Evolutionary conservation across 92 coral and sea anemone genomes (phyloP).

Genomic region (Montipora capitata): DNA sequence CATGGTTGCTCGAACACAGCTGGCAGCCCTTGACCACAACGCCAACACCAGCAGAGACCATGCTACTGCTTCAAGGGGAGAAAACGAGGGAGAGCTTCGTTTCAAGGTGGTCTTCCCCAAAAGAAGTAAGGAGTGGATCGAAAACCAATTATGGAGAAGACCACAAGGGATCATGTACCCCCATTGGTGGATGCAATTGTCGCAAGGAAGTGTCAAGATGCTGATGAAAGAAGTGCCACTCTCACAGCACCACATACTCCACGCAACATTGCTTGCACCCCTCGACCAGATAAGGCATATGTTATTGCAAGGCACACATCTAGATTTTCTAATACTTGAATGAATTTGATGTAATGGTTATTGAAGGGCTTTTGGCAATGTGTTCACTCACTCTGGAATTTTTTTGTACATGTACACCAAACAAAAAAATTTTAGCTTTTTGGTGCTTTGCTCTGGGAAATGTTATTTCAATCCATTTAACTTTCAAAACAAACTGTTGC

Average conservation of each 20-base stretch:
- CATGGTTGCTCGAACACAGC: slow-evolving; percentile 67
- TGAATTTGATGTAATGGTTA: no score
- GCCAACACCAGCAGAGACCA: slow-evolving; percentile 67
- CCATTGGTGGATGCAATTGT: slow-evolving; percentile 58
- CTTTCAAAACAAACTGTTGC: no score
- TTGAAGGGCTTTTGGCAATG: not conserved
- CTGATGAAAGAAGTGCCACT: slow-evolving; percentile 64
- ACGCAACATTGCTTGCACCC: slow-evolving; percentile 54
- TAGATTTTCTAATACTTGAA: slow-evolving; percentile 34
- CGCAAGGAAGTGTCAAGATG: slow-evolving; percentile 39
- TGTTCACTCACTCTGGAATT: no score
- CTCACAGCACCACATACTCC: slow-evolving; percentile 38
- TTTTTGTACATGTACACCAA: no score
- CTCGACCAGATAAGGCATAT: slow-evolving; percentile 44
- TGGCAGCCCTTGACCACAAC: slow-evolving; percentile 74
- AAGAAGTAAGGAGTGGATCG: slow-evolving; percentile 60
- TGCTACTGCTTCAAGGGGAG: slow-evolving; percentile 51
- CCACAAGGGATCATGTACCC: slow-evolving; percentile 55
- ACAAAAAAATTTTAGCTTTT: no score
- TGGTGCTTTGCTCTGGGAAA: no score
- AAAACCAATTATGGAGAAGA: slow-evolving; percentile 64
- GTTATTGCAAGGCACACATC: slow-evolving; percentile 56
- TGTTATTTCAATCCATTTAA: no score
- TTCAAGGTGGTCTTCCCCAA: slow-evolving; percentile 68
- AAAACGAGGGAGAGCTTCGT: slow-evolving; percentile 42